Base-by-base conservation (phyloP, 2,888 invertebrate genomes). In the Erannis defoliaria region DNA sequence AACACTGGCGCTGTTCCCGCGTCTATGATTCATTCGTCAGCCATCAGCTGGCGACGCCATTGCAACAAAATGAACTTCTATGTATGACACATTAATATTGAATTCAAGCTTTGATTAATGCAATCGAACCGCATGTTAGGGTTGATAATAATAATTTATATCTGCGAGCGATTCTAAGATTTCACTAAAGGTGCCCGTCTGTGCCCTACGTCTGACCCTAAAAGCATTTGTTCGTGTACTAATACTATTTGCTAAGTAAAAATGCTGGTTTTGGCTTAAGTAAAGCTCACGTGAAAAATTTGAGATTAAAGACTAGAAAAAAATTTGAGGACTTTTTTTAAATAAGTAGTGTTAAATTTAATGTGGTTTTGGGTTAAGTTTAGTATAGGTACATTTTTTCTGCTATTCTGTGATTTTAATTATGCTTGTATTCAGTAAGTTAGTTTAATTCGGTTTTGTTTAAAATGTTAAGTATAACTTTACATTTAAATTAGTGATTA, bases 201-300 rank as follows among this genome's bases (percentile, higher is more conserved):
- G 63, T 73, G 85, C 58, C 84, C 84, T 82, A 67, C 19, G 78
- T 80, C 77, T 80, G 82, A 78, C 79, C 67, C 80, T 77, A 45
- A 49, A 35, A 45, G 54, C 43, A 50, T 50, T 37, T 38, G 61
- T 62, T 35, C 56, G 60, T 55, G 58, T 51, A 42, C 42, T 55
- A 67, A 62, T 56, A 62, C 55, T 66, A 66, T 69, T 71, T 69
- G 54, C 58, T 19, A 18, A 60, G 60, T 64, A 51, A 58, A 62
- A 33, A 33, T 33, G 12, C 33, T 33, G 33, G 33, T 12, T 12
- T n/a, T 33, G 50, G 16, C 60, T 60, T 42, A 43, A 45, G 55
- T 23, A 55, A 66, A 58, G 45, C 54, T 61, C 31, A 60, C 14
- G 55, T 55, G 42, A 56, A 59, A 62, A 63, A 62, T 59, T 37